Percentiles rank a stretch among this genome's conserved stretches.
These are phyloP conservation scores for Mystacides longicornis DNA, from an alignment of 2,888 invertebrate species.

Conservation along the genomic window DNA sequence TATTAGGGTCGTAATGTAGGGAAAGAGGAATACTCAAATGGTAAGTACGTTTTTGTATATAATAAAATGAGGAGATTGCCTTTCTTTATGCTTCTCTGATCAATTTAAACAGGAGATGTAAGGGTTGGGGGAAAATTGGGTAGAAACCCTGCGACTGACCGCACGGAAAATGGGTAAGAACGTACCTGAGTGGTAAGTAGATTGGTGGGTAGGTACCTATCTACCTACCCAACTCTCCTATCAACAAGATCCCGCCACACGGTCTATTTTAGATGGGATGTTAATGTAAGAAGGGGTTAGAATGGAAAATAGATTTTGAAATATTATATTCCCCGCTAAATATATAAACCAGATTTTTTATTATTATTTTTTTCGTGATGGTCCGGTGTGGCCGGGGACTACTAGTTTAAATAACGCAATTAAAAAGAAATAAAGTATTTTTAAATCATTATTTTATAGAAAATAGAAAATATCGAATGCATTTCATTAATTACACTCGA, in stretches of 20 bases:
- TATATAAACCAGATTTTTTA: too few species aligned
- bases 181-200: not conserved
- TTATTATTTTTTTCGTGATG: too few species aligned
- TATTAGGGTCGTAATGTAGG: constrained; percentile 1
- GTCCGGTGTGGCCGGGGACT: too few species aligned
- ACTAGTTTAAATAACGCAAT: too few species aligned
- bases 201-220: too few species aligned
- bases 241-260: not conserved
- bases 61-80: constrained; percentile 24
- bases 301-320: constrained; percentile 1
- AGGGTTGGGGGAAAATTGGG: constrained; percentile 1
- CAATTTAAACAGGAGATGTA: constrained; percentile 17
- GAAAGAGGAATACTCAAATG: not conserved
- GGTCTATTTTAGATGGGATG: not conserved
- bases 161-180: constrained; percentile 14
- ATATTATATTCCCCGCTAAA: too few species aligned
- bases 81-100: constrained; percentile 25
- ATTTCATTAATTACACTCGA: too few species aligned
- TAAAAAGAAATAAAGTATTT: too few species aligned
- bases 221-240: too few species aligned
- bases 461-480: too few species aligned
- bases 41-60: not conserved
- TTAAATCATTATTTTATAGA: too few species aligned
- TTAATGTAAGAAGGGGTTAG: constrained; percentile 2
- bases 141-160: constrained; percentile 8